Base-by-base conservation (phyloP, 2,888 invertebrate genomes). In the Ceramica pisi region DNA sequence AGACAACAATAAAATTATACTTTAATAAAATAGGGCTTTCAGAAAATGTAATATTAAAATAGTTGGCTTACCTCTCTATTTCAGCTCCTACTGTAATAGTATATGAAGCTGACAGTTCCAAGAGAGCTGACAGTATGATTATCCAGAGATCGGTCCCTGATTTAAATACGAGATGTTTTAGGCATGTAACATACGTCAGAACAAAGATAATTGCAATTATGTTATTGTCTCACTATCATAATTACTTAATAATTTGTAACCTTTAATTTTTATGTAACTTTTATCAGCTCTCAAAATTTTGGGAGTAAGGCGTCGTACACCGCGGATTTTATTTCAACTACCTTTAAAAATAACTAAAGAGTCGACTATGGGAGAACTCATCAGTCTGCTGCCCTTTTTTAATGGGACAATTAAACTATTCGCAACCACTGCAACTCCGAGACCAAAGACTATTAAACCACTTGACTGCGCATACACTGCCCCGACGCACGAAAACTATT, bases 181-280 rank as follows among this genome's bases (percentile, higher is more conserved):
- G 81, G 83, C 35, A 83, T 50, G 16, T 16, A 10, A 19, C 9
- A 35, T 48, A 66, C 56, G 65, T 71, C 57, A 77, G 6, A 21
- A 16, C 38, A 19, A 1, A n/a, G 71, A 79, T 71, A 78, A 81
- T 19, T 62, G 65, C 65, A 65, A 63, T 59, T 53, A 35, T 68
- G 46, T 68, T 68, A 56, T 81, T 72, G 53, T 78, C n/a, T 12
- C 8, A 50, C 10, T 75, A 81, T 81, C 71, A 51, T 76, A 76
- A 85, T 82, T 50, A 23, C 48, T 31, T 48, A 48, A 48, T 80
- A 62, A 67, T 78, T 78, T 78, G 67, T 78, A 66, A 80, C 71
- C 75, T 71, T 59, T 72, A 21, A 65, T 56, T 67, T 64, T 71
- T 48, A 61, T 75, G 50, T 65, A 7, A 50, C 48, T 65, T 55